Evolutionary conservation across 2,888 invertebrate genomes (phyloP), one percentile per base, ranked within the genome.

Genomic region (Caenorhabditis sp.): DNA sequence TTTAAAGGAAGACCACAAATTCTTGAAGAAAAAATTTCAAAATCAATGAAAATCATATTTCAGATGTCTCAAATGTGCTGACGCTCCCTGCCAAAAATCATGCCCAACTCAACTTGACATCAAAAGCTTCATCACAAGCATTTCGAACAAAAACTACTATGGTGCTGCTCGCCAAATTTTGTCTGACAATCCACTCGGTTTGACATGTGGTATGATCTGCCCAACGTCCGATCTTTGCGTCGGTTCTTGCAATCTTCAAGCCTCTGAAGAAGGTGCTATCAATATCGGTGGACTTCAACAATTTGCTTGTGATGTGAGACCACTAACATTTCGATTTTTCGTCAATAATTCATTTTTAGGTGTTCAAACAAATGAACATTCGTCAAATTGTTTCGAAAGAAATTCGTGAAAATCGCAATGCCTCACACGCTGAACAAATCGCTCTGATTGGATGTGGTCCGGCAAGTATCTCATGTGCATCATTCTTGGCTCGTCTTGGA

Each of bases 251-350:
- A 99, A 99, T 36, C 57, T 73, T 50, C 77, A 94, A 87, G 97
- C 96, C 0, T 92, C 93, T 12, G 99, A 99, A 88, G 97, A 97
- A 88, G 99, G 99, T 0, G 93, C 97, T 0, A 99, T 99, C 83
- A 99, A 99, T 88, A 99, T 99, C 83, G 97, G 97, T 0, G 99
- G 99, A 0, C 90, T 99, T 43, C 99, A 99, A 89, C 97, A 99
- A 86, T 99, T 93, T 89, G 96, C 97, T 59, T 93, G 95, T 1
- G 97, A 99, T 88, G 94, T 43, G 14, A 43, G 43, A 17, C 51
- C n/a, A 61, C 3, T 54, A 54, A 37, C 8, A 17, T 17, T 17
- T n/a, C n/a, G 3, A 62, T 6, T 10, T 58, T 58, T 10, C 50
- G 8, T 14, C 43, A 37, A n/a, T n/a, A n/a, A n/a, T 69, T 43